phyloP scores from a whole-genome alignment of 2,113 vertebrate genomes.

The Pollachius pollachius region DNA sequence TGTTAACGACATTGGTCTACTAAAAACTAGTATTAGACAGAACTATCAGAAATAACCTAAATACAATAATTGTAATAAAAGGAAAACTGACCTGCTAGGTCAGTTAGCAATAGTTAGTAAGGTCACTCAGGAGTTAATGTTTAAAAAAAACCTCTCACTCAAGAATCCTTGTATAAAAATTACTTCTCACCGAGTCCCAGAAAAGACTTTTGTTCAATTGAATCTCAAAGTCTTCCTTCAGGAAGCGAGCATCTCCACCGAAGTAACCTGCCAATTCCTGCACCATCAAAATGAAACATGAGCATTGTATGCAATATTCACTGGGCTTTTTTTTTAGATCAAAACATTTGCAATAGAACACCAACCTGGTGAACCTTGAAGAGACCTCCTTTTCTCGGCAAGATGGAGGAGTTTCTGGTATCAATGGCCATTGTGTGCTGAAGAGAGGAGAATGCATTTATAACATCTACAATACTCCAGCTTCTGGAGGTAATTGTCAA shows the following conservation, averaged over 20 bases:
- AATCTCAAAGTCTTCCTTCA: slow-evolving; percentile 96
- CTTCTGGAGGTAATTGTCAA: too few species aligned
- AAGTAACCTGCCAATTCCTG: slow-evolving; percentile 94
- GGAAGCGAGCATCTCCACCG: slow-evolving; percentile 90
- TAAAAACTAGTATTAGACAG: too few species aligned
- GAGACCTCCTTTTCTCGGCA: slow-evolving; percentile 86
- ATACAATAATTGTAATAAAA: too few species aligned
- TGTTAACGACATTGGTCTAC: too few species aligned
- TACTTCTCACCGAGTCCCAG: slow-evolving; percentile 84
- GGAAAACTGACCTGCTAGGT: too few species aligned
- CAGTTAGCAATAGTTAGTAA: too few species aligned
- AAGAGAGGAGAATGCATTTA: slow-evolving; percentile 10
- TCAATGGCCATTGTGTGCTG: slow-evolving; percentile 96
- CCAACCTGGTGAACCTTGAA: slow-evolving; percentile 94
- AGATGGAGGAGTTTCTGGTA: slow-evolving; percentile 89
- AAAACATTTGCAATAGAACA: background rate
- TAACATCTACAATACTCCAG: too few species aligned
- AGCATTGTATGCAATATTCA: too few species aligned
- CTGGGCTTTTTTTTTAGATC: too few species aligned
- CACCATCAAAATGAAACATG: slow-evolving; percentile 5
- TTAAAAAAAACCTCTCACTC: background rate
- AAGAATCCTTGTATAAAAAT: background rate
- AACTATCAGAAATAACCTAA: background rate
- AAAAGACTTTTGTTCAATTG: slow-evolving; percentile 86
- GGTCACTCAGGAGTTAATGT: background rate